Base-by-base conservation (phyloP, 2,888 invertebrate species). In the Trichopria drosophilae region DNA sequence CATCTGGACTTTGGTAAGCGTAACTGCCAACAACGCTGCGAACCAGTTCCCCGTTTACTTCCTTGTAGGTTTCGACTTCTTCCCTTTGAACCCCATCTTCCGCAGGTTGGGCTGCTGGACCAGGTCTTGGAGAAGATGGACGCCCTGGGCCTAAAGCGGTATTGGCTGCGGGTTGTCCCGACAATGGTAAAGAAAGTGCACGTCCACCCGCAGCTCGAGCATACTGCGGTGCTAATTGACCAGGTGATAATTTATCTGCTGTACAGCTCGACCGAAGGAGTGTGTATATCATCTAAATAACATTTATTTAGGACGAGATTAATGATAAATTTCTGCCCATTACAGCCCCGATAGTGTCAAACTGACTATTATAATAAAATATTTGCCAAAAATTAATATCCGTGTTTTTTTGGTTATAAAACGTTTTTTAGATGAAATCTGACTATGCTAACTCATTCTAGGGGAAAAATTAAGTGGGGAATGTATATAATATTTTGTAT, bases 1-100 rank as follows among this genome's bases (percentile, higher is more conserved):
- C 74, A 39, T 75, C 75, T 1, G 75, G 75, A 47, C 75, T 75
- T 9, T 66, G 61, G 47, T 73, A 75, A 6, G 62, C 66, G 13
- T 68, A 70, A 40, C 54, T 67, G 10, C 75, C 75, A 16, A 66
- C 46, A 10, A 75, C 74, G 2, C 65, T 64, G 6, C 68, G 59
- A 3, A 75, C 67, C 3, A 66, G 58, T 43, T 69, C 53, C 3
- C 70, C 69, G 36, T 71, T 66, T 6, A 73, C 69, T 18, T 65
- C 60, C 53, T 74, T 75, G 20, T 63, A 55, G 16, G 63, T 65
- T 7, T 62, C 66, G 2, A 55, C 65, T 41, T 71, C 69, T 23
- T 72, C 69, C 7, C 63, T 65, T 10, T 64, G 60, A 3, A 73
- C 71, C 2, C 57, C 67, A 20, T 71, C 69, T 7, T 53, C 56